Base-by-base conservation (phyloP, 2,797 vertebrate species). In the Oryzias dopingdopingensis region DNA sequence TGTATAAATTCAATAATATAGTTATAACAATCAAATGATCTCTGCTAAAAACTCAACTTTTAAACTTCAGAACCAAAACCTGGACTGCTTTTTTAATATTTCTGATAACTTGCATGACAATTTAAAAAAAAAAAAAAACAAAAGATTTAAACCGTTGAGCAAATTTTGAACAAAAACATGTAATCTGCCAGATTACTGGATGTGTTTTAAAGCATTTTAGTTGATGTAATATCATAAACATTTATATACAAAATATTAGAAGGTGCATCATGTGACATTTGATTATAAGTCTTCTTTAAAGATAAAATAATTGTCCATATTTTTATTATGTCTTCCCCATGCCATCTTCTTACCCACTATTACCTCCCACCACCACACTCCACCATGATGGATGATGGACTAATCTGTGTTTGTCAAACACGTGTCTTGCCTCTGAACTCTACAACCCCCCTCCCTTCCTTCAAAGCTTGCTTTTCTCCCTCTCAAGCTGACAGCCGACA, bases 361-460 rank as follows among this genome's bases (percentile, higher is more conserved):
- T 51, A 40, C 66, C 57, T 56, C 69, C 47, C 69, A 64, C 59
- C 49, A 58, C 59, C 52, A 53, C 74, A 70, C 73, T 69, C 60
- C 66, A 55, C 52, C 76, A 75, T 37, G 32, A 37, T 37, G 62
- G 63, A 84, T 73, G 77, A 60, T 63, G 41, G 45, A 81, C 76
- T 86, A 85, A 85, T 87, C 86, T 84, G 81, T 89, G 82, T 89
- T 87, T 86, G 86, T 88, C 71, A 80, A 87, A 87, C 72, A 63
- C 64, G 56, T 78, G 81, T 81, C 80, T 75, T 76, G 61, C 76
- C 65, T 79, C 70, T 62, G 56, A 62, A 73, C 59, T 60, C 63
- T 41, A 73, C 70, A 62, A 61, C 70, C 26, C 51, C 49, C 64
- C 42, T 41, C 45, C 47, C 50, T 46, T n/a, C 48, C 51, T 55